phyloP scores from a whole-genome alignment of 2,888 invertebrate species.

The Aethes cnicana region DNA sequence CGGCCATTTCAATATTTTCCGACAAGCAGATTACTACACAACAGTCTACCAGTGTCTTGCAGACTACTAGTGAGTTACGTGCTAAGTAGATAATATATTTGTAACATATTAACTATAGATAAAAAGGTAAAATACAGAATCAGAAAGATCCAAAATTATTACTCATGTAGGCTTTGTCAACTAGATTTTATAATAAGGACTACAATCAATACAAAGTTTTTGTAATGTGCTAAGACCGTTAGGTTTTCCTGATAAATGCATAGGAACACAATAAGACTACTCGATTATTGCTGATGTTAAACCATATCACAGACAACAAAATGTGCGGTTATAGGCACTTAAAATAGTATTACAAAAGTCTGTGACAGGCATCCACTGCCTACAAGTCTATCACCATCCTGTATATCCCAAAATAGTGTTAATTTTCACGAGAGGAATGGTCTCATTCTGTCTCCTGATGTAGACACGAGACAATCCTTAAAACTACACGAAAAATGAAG shows the following conservation, averaged over 20 bases:
- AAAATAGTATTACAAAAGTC: too few relatives aligned
- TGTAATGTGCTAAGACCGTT: background rate
- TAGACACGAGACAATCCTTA: too few relatives aligned
- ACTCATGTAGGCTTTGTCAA: constrained; percentile 3
- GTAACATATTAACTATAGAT: constrained; percentile 23
- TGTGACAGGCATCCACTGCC: too few relatives aligned
- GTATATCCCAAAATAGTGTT: too few relatives aligned
- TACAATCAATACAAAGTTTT: background rate
- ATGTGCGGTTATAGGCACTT: too few relatives aligned
- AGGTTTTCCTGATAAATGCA: background rate
- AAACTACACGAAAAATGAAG: too few relatives aligned
- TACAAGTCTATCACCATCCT: too few relatives aligned
- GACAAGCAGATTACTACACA: constrained; percentile 13
- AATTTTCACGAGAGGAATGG: too few relatives aligned
- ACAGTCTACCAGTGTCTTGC: constrained; percentile 25
- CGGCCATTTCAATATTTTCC: constrained; percentile 4
- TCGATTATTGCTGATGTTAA: background rate
- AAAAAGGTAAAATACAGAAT: constrained; percentile 17
- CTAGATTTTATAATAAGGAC: background rate
- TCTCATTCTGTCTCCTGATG: too few relatives aligned
- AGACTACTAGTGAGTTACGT: constrained; percentile 28
- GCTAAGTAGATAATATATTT: constrained; percentile 23
- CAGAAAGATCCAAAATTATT: constrained; percentile 12
- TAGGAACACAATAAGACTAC: background rate
- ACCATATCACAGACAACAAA: too few relatives aligned